Percentiles rank a stretch among this genome's conserved stretches.
Evolutionary conservation across 1,140 invertebrate species (phyloP).

Genomic region (Diabrotica undecimpunctata): DNA sequence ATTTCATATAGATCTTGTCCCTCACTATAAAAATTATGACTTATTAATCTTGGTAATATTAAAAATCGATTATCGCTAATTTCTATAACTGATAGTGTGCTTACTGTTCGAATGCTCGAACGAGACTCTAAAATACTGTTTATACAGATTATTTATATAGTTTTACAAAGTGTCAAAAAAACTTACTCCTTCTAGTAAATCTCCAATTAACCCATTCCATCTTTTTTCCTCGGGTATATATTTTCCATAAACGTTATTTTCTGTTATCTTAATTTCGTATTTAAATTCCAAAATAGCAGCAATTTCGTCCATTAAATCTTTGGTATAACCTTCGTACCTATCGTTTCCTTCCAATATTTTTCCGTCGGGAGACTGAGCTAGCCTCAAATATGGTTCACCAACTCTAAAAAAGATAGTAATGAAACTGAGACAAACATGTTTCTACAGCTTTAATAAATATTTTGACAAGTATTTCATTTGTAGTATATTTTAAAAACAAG

Average conservation of each 20-base stretch:
- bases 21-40: too few relatives aligned
- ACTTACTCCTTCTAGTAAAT: slow-evolving; percentile 72
- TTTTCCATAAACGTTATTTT: slow-evolving; percentile 67
- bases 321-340: slow-evolving; percentile 72
- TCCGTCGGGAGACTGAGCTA: slow-evolving; percentile 49
- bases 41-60: too few relatives aligned
- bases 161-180: too few relatives aligned
- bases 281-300: slow-evolving; percentile 71
- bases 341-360: slow-evolving; percentile 54
- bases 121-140: too few relatives aligned
- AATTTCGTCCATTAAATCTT: slow-evolving; percentile 76
- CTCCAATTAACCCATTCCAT: slow-evolving; percentile 84
- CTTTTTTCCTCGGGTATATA: slow-evolving; percentile 62
- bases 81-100: too few relatives aligned
- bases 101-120: too few relatives aligned
- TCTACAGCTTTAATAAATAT: too few relatives aligned
- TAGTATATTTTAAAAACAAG: too few relatives aligned
- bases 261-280: slow-evolving; percentile 67
- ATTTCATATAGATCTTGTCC: too few relatives aligned
- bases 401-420: slow-evolving; percentile 49
- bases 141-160: too few relatives aligned
- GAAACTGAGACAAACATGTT: neutral
- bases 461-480: too few relatives aligned
- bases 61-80: too few relatives aligned
- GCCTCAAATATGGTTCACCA: slow-evolving; percentile 73